These are phyloP conservation scores for Harpagoxenus sublaevis DNA, from an alignment of 2,888 invertebrate genomes.

Conservation along the genomic window DNA sequence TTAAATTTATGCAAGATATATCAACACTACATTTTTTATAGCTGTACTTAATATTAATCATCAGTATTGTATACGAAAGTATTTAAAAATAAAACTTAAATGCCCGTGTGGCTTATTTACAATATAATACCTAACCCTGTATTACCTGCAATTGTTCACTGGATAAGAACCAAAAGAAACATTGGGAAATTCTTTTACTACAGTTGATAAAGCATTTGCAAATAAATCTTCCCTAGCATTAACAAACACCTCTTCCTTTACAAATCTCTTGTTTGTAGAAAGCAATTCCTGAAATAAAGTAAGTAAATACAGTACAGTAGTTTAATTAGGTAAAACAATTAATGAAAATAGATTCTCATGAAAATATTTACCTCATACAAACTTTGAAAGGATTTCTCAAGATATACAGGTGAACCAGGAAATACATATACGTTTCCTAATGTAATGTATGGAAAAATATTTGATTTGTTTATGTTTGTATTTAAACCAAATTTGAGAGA, in stretches of 20 bases:
- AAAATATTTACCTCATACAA: conserved; percentile 78
- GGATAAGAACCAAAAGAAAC: conserved; percentile 88
- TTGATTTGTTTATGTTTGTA: conserved; percentile 74
- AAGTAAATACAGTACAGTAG: neutral
- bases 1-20: neutral
- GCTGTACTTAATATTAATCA: conserved; percentile 13
- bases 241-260: conserved; percentile 85
- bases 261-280: conserved; percentile 84
- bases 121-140: neutral
- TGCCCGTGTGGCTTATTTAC: neutral
- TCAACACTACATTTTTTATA: neutral
- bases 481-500: conserved; percentile 85
- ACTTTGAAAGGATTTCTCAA: conserved; percentile 85
- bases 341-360: neutral
- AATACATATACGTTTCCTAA: conserved; percentile 90
- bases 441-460: conserved; percentile 86
- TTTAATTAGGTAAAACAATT: neutral
- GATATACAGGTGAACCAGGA: conserved; percentile 90
- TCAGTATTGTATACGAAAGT: neutral
- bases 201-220: conserved; percentile 83
- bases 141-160: conserved; percentile 85
- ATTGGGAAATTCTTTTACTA: conserved; percentile 86
- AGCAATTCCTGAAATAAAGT: conserved; percentile 82
- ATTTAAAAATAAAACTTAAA: neutral
- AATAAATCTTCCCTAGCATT: conserved; percentile 86